Base-by-base conservation (phyloP, 1,140 invertebrate species). In the Steinernema khuongi region DNA sequence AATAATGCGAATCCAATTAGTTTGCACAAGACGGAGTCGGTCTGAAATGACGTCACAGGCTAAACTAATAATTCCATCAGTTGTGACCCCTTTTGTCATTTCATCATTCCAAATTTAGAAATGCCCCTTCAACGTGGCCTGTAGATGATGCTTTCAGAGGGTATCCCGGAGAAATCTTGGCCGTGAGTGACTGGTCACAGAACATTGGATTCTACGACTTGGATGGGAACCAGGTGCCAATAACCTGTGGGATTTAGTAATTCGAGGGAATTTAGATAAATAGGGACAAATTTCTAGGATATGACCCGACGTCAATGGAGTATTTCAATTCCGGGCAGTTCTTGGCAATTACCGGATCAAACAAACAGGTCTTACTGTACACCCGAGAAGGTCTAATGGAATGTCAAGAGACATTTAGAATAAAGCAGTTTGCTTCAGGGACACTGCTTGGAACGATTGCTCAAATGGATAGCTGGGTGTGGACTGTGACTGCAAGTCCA, bases 101-200 rank as follows among this genome's bases (percentile, higher is more conserved):
- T n/a, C n/a, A n/a, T n/a, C n/a, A n/a, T n/a, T n/a, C n/a, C n/a
- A n/a, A n/a, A n/a, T n/a, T n/a, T n/a, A n/a, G n/a, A n/a, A n/a
- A n/a, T n/a, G n/a, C n/a, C n/a, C n/a, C n/a, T 60, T 60, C 7
- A 14, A 60, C 26, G 22, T 17, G 7, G 11, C 4, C 26, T 22
- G 4, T 60, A 60, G 7, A 28, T 31, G 17, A n/a, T 32, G 60
- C 41, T 18, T 33, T 26, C 30, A 71, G 68, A 17, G 31, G 66
- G 29, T 71, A 73, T 69, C 72, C 69, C 14, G 73, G 50, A 36
- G 81, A 83, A 72, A 89, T 91, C 43, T 87, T 99, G 4, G 92
- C 93, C 77, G 90, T 98, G 0, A 92, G 91, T 14, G 96, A 98
- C 88, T 99, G 96, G 96, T 90, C 90, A 79, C 93, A 95, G 83